These are phyloP conservation scores for Chaenogobius annularis DNA, from an alignment of 2,113 vertebrate genomes.

Conservation along the genomic window DNA sequence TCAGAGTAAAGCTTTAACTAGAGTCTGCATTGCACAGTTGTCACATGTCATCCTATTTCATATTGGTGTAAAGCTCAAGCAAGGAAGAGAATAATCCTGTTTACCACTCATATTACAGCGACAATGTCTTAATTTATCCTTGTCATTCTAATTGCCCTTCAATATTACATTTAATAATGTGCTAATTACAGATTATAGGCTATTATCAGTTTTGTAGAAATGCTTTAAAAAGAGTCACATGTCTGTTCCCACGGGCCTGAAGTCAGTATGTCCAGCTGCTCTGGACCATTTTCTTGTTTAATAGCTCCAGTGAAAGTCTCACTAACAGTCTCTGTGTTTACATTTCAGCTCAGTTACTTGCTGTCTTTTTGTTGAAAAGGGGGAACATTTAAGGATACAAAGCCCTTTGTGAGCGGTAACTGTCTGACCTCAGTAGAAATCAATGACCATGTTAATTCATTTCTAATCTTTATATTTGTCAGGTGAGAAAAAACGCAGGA, in stretches of 20 bases:
- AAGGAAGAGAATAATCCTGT: neutral
- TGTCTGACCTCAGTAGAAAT: slow-evolving; percentile 42
- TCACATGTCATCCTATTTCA: slow-evolving; percentile 3
- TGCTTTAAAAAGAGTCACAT: slow-evolving; percentile 65
- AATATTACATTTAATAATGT: neutral
- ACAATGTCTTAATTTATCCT: neutral
- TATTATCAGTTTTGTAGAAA: slow-evolving; percentile 13
- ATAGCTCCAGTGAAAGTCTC: slow-evolving; percentile 41
- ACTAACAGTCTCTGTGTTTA: slow-evolving; percentile 56
- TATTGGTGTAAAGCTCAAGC: slow-evolving; percentile 11
- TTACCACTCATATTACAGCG: neutral
- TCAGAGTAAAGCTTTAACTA: slow-evolving; percentile 38
- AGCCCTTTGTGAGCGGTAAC: slow-evolving; percentile 40
- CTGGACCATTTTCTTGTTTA: slow-evolving; percentile 60
- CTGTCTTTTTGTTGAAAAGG: slow-evolving; percentile 40
- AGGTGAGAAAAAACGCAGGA: neutral
- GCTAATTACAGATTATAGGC: neutral
- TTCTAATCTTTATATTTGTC: neutral
- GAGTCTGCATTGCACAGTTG: slow-evolving; percentile 49
- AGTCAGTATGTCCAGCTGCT: slow-evolving; percentile 73
- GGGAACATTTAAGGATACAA: slow-evolving; percentile 39
- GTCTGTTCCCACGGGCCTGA: slow-evolving; percentile 63
- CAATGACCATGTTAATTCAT: neutral
- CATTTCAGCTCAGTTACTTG: slow-evolving; percentile 68
- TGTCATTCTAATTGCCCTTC: neutral